phyloP scores from a whole-genome alignment of 1,140 invertebrate genomes.

The Sarcophaga peregrina region DNA sequence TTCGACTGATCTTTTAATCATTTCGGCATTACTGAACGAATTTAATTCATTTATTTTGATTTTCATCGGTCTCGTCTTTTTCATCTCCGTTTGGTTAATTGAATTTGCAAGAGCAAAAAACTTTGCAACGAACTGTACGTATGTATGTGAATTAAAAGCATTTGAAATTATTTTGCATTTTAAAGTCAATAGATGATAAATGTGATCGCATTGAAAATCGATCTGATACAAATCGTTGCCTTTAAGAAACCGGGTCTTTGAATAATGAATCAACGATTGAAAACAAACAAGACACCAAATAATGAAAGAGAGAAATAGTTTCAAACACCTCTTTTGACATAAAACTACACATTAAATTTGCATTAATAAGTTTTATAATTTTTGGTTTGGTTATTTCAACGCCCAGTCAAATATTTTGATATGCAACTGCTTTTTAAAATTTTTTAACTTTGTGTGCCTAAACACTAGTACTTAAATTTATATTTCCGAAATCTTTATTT shows the following conservation, averaged over 20 bases:
- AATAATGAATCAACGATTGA: background rate
- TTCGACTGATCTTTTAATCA: too few relatives aligned
- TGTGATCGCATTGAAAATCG: constrained; percentile 9
- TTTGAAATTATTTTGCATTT: background rate
- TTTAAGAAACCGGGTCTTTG: background rate
- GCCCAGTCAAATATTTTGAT: too few relatives aligned
- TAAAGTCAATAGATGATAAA: background rate
- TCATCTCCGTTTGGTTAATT: background rate
- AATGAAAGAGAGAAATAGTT: background rate
- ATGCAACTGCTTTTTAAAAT: too few relatives aligned
- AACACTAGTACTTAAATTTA: too few relatives aligned
- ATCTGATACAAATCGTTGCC: background rate
- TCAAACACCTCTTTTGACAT: background rate
- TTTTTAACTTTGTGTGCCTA: too few relatives aligned
- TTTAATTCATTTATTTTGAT: background rate
- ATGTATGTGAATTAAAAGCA: background rate
- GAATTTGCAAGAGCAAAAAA: too few relatives aligned
- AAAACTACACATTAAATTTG: background rate
- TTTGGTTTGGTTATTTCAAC: too few relatives aligned
- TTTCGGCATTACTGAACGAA: too few relatives aligned
- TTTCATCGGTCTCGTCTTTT: background rate
- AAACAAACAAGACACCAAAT: too few relatives aligned
- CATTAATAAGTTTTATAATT: background rate
- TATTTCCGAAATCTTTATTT: too few relatives aligned
- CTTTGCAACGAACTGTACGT: too few relatives aligned